Conservation (phyloP, 2,797 vertebrate species). For the Stomatorhinus walkeri region DNA sequence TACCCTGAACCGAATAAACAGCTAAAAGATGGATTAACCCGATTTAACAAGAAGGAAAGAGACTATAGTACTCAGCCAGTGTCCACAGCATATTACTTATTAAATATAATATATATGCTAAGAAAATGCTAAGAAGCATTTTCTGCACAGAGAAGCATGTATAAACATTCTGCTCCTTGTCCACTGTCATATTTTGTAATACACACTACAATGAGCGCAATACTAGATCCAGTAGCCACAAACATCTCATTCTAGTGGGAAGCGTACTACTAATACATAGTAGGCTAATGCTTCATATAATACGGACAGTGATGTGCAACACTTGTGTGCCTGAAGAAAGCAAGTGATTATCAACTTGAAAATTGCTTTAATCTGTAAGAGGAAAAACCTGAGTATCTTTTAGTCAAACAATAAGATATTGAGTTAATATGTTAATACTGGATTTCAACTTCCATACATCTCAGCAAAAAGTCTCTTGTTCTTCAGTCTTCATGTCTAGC, state of each 20-base stretch:
- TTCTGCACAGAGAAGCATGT: background rate
- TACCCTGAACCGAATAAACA: background rate
- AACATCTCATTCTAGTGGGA: background rate
- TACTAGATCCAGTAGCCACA: background rate
- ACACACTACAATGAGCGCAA: background rate
- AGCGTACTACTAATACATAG: background rate
- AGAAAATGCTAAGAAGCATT: too few species aligned
- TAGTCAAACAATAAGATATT: background rate
- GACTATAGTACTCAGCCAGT: background rate
- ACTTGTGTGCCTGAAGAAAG: background rate
- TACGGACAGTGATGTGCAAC: background rate
- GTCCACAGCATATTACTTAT: background rate
- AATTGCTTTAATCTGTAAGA: background rate
- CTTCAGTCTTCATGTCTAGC: background rate
- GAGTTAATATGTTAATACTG: background rate
- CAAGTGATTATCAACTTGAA: background rate
- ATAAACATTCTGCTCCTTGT: background rate
- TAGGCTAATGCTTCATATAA: background rate
- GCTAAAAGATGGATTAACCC: background rate
- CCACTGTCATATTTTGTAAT: background rate
- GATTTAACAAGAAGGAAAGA: background rate
- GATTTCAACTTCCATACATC: background rate
- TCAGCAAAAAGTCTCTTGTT: background rate
- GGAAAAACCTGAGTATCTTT: background rate
- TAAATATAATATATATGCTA: background rate